A percentile compares a stretch with the other conserved stretches of the same genome.
Evolutionary conservation across 2,888 invertebrate species (phyloP).

Genomic region (Diarsia rubi): DNA sequence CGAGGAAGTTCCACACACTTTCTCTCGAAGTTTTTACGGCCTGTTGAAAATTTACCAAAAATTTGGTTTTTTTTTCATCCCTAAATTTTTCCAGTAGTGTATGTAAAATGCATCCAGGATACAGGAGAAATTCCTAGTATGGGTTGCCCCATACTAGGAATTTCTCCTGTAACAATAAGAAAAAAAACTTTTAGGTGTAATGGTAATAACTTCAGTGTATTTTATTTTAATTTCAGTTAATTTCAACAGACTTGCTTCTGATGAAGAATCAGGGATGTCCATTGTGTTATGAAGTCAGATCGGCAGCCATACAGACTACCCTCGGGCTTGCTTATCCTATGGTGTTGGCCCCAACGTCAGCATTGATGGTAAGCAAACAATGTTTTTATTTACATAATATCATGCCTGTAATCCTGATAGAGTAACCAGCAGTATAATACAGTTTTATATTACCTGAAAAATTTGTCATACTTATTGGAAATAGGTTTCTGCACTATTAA

Average conservation of each 20-base stretch:
- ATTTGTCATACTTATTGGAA: not conserved
- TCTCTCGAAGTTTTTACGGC: too few relatives aligned
- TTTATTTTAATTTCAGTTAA: slow-evolving; percentile 80
- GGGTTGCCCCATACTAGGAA: too few relatives aligned
- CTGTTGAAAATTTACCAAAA: too few relatives aligned
- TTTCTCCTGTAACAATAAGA: too few relatives aligned
- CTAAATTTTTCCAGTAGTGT: too few relatives aligned
- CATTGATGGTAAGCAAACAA: slow-evolving; percentile 89
- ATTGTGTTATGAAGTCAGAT: slow-evolving; percentile 92
- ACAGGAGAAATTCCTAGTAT: too few relatives aligned
- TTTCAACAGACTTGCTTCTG: slow-evolving; percentile 91
- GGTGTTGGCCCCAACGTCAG: slow-evolving; percentile 90
- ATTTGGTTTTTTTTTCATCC: too few relatives aligned
- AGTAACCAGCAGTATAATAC: not conserved
- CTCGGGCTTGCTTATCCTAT: slow-evolving; percentile 92
- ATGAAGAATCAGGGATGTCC: slow-evolving; percentile 91
- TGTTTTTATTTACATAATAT: not conserved
- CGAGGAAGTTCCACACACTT: too few relatives aligned
- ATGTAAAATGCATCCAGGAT: too few relatives aligned
- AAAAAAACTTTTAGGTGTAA: not conserved
- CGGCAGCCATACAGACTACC: slow-evolving; percentile 89
- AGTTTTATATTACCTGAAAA: too few relatives aligned
- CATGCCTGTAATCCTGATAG: not conserved
- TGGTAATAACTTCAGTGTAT: not conserved
- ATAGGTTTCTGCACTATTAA: not conserved